Evolutionary conservation across 2,113 vertebrate species (phyloP).

Genomic region (Scytalopus superciliaris): DNA sequence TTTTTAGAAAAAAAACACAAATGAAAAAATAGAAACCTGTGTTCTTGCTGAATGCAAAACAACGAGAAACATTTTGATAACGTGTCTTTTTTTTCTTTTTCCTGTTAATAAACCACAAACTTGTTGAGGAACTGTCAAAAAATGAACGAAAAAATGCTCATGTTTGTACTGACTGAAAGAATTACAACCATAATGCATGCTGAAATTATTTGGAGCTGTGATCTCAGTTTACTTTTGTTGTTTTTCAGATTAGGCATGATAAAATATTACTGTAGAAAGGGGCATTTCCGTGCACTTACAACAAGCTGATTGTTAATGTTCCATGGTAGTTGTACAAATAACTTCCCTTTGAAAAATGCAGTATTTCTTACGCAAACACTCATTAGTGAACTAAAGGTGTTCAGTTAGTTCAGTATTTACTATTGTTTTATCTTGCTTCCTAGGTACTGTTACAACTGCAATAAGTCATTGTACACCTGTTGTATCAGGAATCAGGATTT

Average conservation of each 20-base stretch:
- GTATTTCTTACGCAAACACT: constrained; percentile 74
- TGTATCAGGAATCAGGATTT: constrained; percentile 79
- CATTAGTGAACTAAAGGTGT: constrained; percentile 72
- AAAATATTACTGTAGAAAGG: constrained; percentile 80
- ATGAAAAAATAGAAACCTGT: constrained; percentile 65
- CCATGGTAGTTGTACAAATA: constrained; percentile 77
- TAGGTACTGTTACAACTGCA: constrained; percentile 83
- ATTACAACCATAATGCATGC: constrained; percentile 82
- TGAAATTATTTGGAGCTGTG: constrained; percentile 82
- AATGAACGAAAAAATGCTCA: constrained; percentile 59
- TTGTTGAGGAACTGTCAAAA: constrained; percentile 61
- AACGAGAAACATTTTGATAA: constrained; percentile 82
- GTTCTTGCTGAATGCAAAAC: constrained; percentile 76
- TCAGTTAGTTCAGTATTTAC: constrained; percentile 73
- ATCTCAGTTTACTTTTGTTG: constrained; percentile 79
- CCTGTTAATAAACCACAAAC: constrained; percentile 75
- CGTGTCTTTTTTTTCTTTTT: constrained; percentile 70
- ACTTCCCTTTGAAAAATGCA: constrained; percentile 73
- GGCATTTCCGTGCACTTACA: constrained; percentile 78
- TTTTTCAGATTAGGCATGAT: constrained; percentile 83
- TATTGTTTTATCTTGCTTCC: constrained; percentile 76
- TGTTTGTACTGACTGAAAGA: constrained; percentile 79
- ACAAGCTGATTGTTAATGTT: constrained; percentile 78
- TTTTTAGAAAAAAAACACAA: constrained; percentile 78
- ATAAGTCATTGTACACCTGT: constrained; percentile 80